Evolutionary conservation across 2,888 invertebrate species (phyloP), one percentile per base, ranked within the genome.

Genomic region (Drosophila prostipennis): DNA sequence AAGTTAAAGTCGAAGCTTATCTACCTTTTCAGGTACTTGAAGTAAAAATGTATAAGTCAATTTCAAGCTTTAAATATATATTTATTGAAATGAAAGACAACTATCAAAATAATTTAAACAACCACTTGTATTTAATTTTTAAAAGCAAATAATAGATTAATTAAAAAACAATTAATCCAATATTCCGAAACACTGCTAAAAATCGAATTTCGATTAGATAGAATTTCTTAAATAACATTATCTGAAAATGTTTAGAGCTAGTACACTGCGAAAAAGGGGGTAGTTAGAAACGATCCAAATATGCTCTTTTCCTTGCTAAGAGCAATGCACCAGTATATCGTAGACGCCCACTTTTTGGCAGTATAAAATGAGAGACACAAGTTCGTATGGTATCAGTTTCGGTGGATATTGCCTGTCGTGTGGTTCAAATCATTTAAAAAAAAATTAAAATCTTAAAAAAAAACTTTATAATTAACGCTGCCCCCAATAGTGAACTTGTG

Each of bases 281-380:
- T 3, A 14, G 3, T 8, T 10, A 13, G 2, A 23, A 23, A 5
- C 19, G 6, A 2, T 11, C 23, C 13, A 2, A 23, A 23, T 23
- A 13, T 23, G 13, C 6, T 23, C 2, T 16, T 2, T 40, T 14
- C 5, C 2, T 16, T 11, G 11, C 5, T 4, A n/a, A 4, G 23
- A 26, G 26, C 16, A 7, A 4, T 34, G 16, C 11, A 34, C 13
- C 32, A 14, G 8, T 39, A 36, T 16, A 32, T 16, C 16, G 63
- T n/a, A 65, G 36, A 76, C 78, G 78, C 77, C 78, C 77, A 68
- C 57, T 40, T n/a, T 14, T 37, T 10, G 11, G n/a, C 36, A 39
- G 39, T 77, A 76, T 78, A 78, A 78, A 77, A 54, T 43, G n/a
- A 7, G 42, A 39, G 32, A 7, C 42, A 4, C 8, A 10, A n/a